Evolutionary conservation across 2,888 invertebrate species (phyloP).

Genomic region (Coelinius sp.): DNA sequence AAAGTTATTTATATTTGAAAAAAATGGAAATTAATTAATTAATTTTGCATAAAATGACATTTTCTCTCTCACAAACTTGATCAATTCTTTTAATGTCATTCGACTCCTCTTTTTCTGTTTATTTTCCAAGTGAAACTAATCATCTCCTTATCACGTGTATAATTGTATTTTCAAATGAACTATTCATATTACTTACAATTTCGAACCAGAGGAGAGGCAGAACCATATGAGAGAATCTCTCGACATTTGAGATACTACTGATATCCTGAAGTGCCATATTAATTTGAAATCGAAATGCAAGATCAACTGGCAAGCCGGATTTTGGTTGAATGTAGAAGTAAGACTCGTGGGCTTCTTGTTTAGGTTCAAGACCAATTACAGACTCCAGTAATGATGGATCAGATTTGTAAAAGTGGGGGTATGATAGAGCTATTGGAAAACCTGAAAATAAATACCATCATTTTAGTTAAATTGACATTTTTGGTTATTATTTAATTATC

Average conservation of each 20-base stretch:
- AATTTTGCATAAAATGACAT: not conserved
- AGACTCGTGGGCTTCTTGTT: slow-evolving; percentile 77
- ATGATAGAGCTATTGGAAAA: slow-evolving; percentile 90
- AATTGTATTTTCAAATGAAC: not conserved
- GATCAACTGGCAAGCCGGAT: slow-evolving; percentile 84
- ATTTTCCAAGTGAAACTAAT: not conserved
- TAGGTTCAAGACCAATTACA: slow-evolving; percentile 79
- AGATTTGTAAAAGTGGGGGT: slow-evolving; percentile 87
- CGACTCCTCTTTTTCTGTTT: not conserved
- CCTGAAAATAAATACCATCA: slow-evolving; percentile 69
- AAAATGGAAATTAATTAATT: no score
- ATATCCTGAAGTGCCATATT: slow-evolving; percentile 86
- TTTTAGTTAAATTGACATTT: not conserved
- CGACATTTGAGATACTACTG: slow-evolving; percentile 77
- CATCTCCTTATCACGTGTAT: not conserved
- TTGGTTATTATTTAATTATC: no score
- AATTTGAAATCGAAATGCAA: slow-evolving; percentile 88
- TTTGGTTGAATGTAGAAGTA: slow-evolving; percentile 85
- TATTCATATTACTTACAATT: slow-evolving; percentile 79
- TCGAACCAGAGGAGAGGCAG: slow-evolving; percentile 91
- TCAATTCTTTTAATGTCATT: not conserved
- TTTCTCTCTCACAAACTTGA: not conserved
- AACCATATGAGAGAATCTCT: slow-evolving; percentile 79
- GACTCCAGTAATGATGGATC: slow-evolving; percentile 77
- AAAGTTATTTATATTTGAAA: no score